These are phyloP conservation scores for Oreochromis tanganicae DNA, from an alignment of 2,113 vertebrate genomes.

Conservation along the genomic window DNA sequence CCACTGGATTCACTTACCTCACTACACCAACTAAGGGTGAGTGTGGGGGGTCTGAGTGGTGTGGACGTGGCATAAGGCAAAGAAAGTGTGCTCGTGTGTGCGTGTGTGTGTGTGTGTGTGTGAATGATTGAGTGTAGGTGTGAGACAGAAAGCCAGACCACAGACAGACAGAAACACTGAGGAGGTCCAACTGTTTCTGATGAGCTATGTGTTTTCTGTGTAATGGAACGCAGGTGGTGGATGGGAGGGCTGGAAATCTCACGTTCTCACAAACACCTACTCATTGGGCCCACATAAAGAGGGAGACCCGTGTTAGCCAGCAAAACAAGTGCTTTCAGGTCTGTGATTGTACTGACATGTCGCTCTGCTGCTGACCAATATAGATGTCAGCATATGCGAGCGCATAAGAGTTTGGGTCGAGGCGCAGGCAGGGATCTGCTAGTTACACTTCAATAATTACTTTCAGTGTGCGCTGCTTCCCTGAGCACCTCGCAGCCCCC, in stretches of 20 bases:
- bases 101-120: not conserved
- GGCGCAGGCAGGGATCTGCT: conserved; percentile 17
- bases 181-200: conserved; percentile 52
- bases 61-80: conserved; percentile 22
- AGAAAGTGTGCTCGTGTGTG: not conserved
- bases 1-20: conserved; percentile 74
- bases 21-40: conserved; percentile 36
- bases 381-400: conserved; percentile 29
- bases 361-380: conserved; percentile 18
- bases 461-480: conserved; percentile 38
- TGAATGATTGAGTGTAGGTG: conserved; percentile 21
- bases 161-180: conserved; percentile 34
- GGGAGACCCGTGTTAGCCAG: not conserved
- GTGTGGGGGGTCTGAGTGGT: conserved; percentile 56
- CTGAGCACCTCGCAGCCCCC: conserved; percentile 57
- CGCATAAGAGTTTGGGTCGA: not conserved
- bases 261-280: conserved; percentile 23
- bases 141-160: conserved; percentile 31
- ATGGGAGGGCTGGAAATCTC: conserved; percentile 15
- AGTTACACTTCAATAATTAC: conserved; percentile 68
- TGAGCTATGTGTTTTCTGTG: conserved; percentile 31
- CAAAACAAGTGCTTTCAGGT: conserved; percentile 11
- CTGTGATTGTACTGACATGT: not conserved
- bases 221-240: conserved; percentile 9
- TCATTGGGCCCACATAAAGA: not conserved